These are phyloP conservation scores for Drosophila leonis DNA, from an alignment of 2,888 invertebrate genomes.

Conservation along the genomic window DNA sequence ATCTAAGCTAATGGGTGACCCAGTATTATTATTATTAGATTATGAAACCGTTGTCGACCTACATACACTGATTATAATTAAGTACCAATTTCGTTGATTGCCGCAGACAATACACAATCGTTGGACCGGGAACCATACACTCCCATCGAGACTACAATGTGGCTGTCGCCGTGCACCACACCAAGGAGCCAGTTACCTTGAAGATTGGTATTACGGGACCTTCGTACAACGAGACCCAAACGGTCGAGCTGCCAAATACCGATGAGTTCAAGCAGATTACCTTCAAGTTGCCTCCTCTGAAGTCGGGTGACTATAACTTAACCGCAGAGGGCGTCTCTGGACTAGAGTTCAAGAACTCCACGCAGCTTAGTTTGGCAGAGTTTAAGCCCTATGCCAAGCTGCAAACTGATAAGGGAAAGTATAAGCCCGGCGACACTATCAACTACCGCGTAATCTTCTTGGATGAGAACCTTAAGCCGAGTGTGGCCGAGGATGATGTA, in stretches of 20 bases:
- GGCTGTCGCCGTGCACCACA: conserved; percentile 88
- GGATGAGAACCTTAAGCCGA: conserved; percentile 90
- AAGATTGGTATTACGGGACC: conserved; percentile 81
- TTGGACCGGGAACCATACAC: conserved; percentile 92
- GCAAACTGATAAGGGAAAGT: conserved; percentile 96
- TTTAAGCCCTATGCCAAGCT: conserved; percentile 88
- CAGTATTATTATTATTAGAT: conserved; percentile 29
- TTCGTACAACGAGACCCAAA: conserved; percentile 72
- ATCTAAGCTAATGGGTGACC: conserved; percentile 28
- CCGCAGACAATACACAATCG: conserved; percentile 88
- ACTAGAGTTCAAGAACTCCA: conserved; percentile 90
- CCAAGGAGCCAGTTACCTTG: conserved; percentile 66
- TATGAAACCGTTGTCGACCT: conserved; percentile 18
- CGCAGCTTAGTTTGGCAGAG: conserved; percentile 88
- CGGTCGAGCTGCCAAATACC: conserved; percentile 59
- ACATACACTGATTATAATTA: conserved; percentile 30
- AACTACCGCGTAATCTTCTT: conserved; percentile 88
- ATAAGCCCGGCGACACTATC: conserved; percentile 94
- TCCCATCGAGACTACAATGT: conserved; percentile 94
- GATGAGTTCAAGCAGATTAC: conserved; percentile 71
- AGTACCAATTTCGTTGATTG: conserved; percentile 9
- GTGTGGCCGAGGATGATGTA: conserved; percentile 87
- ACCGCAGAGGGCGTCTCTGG: conserved; percentile 91
- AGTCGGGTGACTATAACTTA: conserved; percentile 90
- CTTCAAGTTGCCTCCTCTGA: conserved; percentile 71